Conservation (phyloP, 2,888 invertebrate species). For the Morpho helenor region DNA sequence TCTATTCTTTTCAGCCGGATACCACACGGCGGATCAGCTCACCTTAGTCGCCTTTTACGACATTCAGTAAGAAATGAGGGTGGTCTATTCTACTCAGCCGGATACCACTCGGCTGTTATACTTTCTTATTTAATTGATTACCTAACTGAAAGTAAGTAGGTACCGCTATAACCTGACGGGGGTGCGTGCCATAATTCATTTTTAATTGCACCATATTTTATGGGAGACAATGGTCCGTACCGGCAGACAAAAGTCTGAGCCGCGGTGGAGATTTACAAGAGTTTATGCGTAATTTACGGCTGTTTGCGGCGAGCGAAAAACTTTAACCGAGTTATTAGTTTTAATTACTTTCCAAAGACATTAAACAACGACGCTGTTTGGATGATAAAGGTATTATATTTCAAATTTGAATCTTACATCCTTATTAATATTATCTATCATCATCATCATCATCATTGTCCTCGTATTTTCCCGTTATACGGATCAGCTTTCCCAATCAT, state of each 20-base stretch:
- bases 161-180: neutral
- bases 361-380: constrained; percentile 4
- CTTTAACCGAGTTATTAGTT: constrained; percentile 19
- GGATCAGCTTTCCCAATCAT: no score
- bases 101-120: no score
- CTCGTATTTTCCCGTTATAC: no score
- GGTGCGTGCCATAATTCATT: constrained; percentile 22
- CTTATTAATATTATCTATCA: no score
- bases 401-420: neutral
- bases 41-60: no score
- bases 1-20: no score
- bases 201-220: constrained; percentile 29
- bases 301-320: constrained; percentile 22
- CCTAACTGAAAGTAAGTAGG: neutral
- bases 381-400: neutral
- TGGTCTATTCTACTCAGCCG: no score
- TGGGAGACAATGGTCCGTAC: constrained; percentile 7
- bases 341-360: constrained; percentile 26
- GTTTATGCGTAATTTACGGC: constrained; percentile 36
- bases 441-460: no score
- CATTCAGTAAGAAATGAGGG: no score
- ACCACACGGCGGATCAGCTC: no score
- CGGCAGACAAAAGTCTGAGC: constrained; percentile 12
- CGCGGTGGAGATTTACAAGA: constrained; percentile 41
- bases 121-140: neutral